Percentiles rank a stretch among this genome's conserved stretches.
Conservation (phyloP, 2,888 invertebrate species). For the Hydriomena furcata region DNA sequence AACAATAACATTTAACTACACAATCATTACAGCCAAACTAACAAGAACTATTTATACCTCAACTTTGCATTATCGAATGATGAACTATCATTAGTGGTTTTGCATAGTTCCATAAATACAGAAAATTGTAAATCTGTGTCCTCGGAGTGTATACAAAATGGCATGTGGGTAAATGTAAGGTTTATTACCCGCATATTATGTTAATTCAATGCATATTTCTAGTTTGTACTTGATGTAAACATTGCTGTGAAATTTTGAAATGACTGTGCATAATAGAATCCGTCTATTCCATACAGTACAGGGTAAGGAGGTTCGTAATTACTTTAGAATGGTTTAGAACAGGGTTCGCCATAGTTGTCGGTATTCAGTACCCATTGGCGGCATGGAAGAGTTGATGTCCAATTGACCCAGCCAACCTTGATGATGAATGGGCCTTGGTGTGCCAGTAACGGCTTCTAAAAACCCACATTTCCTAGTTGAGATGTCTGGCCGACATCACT, state of each 20-base stretch:
- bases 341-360: constrained; percentile 42
- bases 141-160: constrained; percentile 59
- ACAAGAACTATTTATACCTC: constrained; percentile 32
- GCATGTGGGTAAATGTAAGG: constrained; percentile 68
- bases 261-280: constrained; percentile 47
- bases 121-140: constrained; percentile 54
- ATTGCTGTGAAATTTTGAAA: constrained; percentile 55
- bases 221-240: constrained; percentile 52
- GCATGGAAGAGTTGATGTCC: constrained; percentile 54
- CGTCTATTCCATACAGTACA: constrained; percentile 36
- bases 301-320: constrained; percentile 41
- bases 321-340: constrained; percentile 35
- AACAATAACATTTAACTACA: constrained; percentile 38
- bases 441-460: constrained; percentile 73
- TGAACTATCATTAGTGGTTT: constrained; percentile 34
- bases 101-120: constrained; percentile 45
- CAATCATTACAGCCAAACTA: constrained; percentile 22
- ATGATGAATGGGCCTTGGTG: constrained; percentile 63
- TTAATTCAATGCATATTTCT: constrained; percentile 58
- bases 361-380: constrained; percentile 48
- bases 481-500: constrained; percentile 68
- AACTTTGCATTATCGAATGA: constrained; percentile 39
- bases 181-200: constrained; percentile 74
- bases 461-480: constrained; percentile 78
- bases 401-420: constrained; percentile 66